phyloP scores from a whole-genome alignment of 2,888 invertebrate species.

The Orthosia incerta region DNA sequence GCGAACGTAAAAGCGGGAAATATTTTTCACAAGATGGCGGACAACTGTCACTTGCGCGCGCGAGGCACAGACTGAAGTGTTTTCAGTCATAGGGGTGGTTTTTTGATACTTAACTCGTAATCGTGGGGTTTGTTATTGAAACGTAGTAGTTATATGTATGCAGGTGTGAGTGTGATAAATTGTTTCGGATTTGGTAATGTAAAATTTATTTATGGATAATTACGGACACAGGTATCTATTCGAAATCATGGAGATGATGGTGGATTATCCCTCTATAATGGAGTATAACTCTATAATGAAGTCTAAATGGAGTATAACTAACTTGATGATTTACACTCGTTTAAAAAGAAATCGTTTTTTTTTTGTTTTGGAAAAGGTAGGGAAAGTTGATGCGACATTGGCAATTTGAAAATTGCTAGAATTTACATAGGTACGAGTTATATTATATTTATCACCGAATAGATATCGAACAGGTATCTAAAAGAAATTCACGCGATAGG shows the following conservation, averaged over 20 bases:
- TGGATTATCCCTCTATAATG: background rate
- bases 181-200: constrained; percentile 11
- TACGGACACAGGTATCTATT: background rate
- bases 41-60: constrained; percentile 77
- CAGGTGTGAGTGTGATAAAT: constrained; percentile 37
- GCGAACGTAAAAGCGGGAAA: constrained; percentile 77
- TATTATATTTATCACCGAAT: constrained; percentile 28
- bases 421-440: constrained; percentile 1
- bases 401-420: constrained; percentile 17
- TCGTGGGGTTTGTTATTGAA: constrained; percentile 57
- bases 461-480: constrained; percentile 18
- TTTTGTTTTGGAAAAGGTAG: background rate
- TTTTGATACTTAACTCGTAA: constrained; percentile 61
- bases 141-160: constrained; percentile 6
- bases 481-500: constrained; percentile 53
- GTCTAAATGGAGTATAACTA: too few relatives aligned
- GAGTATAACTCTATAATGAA: too few relatives aligned
- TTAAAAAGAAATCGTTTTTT: background rate
- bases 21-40: constrained; percentile 72
- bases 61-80: constrained; percentile 80
- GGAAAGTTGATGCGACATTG: background rate
- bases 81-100: constrained; percentile 71
- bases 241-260: constrained; percentile 8
- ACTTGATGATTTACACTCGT: background rate
- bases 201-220: background rate